Conservation (phyloP, 1,140 invertebrate species). For the Nephotettix cincticeps region DNA sequence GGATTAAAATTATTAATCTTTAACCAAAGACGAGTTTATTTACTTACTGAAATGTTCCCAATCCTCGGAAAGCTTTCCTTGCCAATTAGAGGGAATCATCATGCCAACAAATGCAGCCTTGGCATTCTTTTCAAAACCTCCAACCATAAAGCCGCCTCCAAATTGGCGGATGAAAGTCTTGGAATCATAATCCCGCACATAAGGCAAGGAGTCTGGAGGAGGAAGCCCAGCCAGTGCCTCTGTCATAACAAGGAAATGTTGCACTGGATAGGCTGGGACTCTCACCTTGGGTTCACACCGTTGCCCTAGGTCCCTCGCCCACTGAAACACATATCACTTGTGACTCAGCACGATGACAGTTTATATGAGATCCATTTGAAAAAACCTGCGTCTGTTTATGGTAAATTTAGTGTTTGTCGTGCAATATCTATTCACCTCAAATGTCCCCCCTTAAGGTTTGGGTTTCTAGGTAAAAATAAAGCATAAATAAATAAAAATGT, state of each 20-base stretch:
- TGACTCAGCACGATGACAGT: too few relatives aligned
- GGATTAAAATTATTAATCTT: too few relatives aligned
- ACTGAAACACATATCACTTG: constrained; percentile 45
- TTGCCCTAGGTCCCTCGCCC: constrained; percentile 77
- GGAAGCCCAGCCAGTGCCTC: constrained; percentile 65
- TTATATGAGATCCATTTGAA: too few relatives aligned
- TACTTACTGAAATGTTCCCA: constrained; percentile 81
- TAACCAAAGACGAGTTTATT: too few relatives aligned
- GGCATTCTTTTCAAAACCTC: constrained; percentile 82
- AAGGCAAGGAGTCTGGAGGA: constrained; percentile 12
- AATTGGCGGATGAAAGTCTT: constrained; percentile 83
- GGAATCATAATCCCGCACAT: constrained; percentile 84
- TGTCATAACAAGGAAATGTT: constrained; percentile 90
- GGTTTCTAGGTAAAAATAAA: too few relatives aligned
- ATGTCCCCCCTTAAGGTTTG: too few relatives aligned
- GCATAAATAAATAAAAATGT: too few relatives aligned
- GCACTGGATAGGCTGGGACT: constrained; percentile 87
- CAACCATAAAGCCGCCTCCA: constrained; percentile 73
- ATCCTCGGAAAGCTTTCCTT: constrained; percentile 69
- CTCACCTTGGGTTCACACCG: constrained; percentile 80
- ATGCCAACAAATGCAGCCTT: constrained; percentile 87
- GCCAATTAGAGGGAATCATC: constrained; percentile 56
- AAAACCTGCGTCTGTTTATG: too few relatives aligned
- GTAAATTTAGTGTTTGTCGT: too few relatives aligned
- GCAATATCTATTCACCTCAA: too few relatives aligned